These are phyloP conservation scores for Orthosia incerta DNA, from an alignment of 2,888 invertebrate genomes.

Conservation along the genomic window DNA sequence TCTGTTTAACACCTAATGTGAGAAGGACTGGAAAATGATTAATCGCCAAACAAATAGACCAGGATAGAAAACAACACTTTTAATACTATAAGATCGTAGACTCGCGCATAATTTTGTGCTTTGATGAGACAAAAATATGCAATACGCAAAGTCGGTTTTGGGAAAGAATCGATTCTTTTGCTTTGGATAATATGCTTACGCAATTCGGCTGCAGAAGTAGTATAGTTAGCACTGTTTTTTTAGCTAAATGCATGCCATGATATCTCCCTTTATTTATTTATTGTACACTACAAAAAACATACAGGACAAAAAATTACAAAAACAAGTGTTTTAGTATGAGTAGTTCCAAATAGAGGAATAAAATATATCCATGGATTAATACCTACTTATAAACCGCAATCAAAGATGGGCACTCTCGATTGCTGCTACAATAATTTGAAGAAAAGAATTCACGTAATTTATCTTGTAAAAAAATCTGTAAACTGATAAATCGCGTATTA, in stretches of 20 bases:
- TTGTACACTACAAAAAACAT: too few relatives aligned
- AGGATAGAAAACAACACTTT: slow-evolving; percentile 22
- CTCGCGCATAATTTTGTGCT: slow-evolving; percentile 27
- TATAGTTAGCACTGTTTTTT: background rate
- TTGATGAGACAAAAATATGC: slow-evolving; percentile 28
- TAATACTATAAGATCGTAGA: slow-evolving; percentile 22
- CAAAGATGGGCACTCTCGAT: background rate
- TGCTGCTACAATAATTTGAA: background rate
- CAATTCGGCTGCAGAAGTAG: too few relatives aligned
- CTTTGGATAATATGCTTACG: too few relatives aligned
- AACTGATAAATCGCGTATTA: background rate
- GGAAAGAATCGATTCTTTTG: too few relatives aligned
- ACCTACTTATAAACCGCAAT: background rate
- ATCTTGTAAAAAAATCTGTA: background rate
- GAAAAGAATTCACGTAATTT: background rate
- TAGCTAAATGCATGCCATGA: background rate
- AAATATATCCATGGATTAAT: background rate
- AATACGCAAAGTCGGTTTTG: too few relatives aligned
- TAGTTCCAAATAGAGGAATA: background rate
- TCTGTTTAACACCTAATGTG: background rate
- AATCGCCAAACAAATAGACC: background rate
- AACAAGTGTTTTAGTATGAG: background rate
- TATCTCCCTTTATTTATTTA: background rate
- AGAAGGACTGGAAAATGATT: background rate
- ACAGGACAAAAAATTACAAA: too few relatives aligned